Conservation (phyloP, 2,888 invertebrate genomes). For the Dicycla oo region DNA sequence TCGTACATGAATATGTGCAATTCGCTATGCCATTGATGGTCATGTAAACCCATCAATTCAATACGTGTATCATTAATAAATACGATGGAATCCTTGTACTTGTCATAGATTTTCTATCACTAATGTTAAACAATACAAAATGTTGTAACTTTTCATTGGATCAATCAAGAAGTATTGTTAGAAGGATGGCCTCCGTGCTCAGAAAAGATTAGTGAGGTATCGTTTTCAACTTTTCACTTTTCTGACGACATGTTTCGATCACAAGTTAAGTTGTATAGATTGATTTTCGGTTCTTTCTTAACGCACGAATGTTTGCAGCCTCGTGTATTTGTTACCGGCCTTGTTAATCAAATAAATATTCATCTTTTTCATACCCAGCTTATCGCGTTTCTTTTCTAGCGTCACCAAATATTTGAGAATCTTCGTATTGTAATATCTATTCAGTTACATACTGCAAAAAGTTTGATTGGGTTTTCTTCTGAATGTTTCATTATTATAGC, state of each 20-base stretch:
- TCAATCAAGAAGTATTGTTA: slow-evolving; percentile 68
- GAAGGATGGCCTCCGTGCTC: slow-evolving; percentile 38
- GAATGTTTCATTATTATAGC: slow-evolving; percentile 3
- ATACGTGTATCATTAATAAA: slow-evolving; percentile 46
- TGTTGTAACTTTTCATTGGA: slow-evolving; percentile 66
- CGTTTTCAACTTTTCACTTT: slow-evolving; percentile 39
- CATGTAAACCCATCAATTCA: slow-evolving; percentile 28
- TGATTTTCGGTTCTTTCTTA: slow-evolving; percentile 24
- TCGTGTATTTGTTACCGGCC: slow-evolving; percentile 16
- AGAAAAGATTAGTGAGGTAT: slow-evolving; percentile 24
- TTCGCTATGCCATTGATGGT: slow-evolving; percentile 48
- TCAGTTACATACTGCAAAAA: slow-evolving; percentile 8
- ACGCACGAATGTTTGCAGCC: slow-evolving; percentile 7
- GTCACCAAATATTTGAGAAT: slow-evolving; percentile 5
- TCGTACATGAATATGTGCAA: slow-evolving; percentile 46
- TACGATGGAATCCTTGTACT: slow-evolving; percentile 56
- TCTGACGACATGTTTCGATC: slow-evolving; percentile 27
- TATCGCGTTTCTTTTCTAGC: neutral
- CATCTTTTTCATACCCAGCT: neutral
- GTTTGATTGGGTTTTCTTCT: slow-evolving; percentile 7
- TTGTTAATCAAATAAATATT: slow-evolving; percentile 7
- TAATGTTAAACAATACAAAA: slow-evolving; percentile 52
- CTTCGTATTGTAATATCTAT: slow-evolving; percentile 7
- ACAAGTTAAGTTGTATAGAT: slow-evolving; percentile 23
- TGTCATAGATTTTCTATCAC: slow-evolving; percentile 58